phyloP scores from a whole-genome alignment of 2,113 vertebrate genomes.

The Picathartes gymnocephalus region DNA sequence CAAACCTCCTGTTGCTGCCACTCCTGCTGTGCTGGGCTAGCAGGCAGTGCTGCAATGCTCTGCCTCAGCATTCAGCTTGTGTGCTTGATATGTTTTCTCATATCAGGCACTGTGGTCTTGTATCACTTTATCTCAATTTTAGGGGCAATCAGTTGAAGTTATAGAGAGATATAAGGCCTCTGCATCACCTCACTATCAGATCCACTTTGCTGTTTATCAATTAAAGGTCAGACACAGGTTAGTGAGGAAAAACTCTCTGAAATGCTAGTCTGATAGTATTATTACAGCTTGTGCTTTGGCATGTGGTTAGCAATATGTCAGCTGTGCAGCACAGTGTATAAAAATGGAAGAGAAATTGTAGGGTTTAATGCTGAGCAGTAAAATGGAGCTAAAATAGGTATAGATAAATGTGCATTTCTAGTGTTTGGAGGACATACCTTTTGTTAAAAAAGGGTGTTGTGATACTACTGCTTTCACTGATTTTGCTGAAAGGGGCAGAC shows the following conservation, averaged over 20 bases:
- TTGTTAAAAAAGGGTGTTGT: neutral
- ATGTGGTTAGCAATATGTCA: conserved; percentile 2
- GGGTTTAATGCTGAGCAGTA: neutral
- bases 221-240: conserved; percentile 59
- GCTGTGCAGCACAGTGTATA: neutral
- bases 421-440: neutral
- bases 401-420: neutral
- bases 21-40: too few relatives aligned
- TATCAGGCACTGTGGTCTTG: conserved; percentile 3
- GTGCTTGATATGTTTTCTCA: conserved; percentile 38
- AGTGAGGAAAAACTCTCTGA: conserved; percentile 26
- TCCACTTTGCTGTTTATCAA: conserved; percentile 47
- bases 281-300: conserved; percentile 26
- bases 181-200: conserved; percentile 20
- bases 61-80: conserved; percentile 5
- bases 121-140: conserved; percentile 60
- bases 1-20: too few relatives aligned
- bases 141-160: conserved; percentile 45
- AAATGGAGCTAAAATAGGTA: neutral
- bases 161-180: conserved; percentile 39
- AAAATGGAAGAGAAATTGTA: conserved; percentile 11
- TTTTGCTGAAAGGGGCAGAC: neutral
- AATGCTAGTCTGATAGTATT: conserved; percentile 17
- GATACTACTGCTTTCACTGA: neutral
- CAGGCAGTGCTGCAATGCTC: too few relatives aligned